Conservation (phyloP, 2,113 vertebrate genomes). For the Oncorhynchus mykiss region DNA sequence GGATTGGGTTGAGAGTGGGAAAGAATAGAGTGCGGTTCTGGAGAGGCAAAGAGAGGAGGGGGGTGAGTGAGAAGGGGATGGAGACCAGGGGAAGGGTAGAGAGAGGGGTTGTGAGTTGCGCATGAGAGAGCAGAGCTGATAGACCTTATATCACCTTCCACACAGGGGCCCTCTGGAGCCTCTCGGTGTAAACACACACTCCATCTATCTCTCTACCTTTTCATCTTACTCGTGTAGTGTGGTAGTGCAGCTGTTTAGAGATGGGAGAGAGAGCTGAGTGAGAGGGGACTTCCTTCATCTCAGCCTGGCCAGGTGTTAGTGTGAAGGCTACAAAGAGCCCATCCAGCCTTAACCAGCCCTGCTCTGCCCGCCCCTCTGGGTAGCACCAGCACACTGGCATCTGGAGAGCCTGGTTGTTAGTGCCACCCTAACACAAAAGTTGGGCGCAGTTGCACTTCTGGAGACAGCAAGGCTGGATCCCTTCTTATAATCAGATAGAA, state of each 20-base stretch:
- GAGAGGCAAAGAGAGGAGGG: constrained; percentile 16
- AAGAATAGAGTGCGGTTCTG: not conserved
- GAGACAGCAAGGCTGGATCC: too few species aligned
- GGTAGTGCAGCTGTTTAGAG: too few species aligned
- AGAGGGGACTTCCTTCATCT: too few species aligned
- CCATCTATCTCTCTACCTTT: not conserved
- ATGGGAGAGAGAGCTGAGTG: too few species aligned
- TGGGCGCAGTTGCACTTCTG: not conserved
- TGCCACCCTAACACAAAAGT: not conserved
- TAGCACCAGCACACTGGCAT: not conserved
- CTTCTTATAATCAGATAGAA: too few species aligned
- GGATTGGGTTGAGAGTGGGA: not conserved
- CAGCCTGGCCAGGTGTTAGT: not conserved
- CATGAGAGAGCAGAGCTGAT: constrained; percentile 21
- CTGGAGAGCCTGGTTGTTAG: constrained; percentile 1
- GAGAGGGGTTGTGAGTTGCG: constrained; percentile 42
- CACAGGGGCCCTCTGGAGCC: constrained; percentile 65
- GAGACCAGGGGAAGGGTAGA: not conserved
- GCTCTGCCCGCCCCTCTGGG: not conserved
- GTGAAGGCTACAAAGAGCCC: not conserved
- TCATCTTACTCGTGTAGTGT: not conserved
- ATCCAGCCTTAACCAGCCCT: not conserved
- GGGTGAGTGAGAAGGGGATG: constrained; percentile 7
- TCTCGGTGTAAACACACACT: constrained; percentile 35
- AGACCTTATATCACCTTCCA: constrained; percentile 68